Percentiles rank a stretch among this genome's conserved stretches.
Conservation (phyloP, 2,113 vertebrate genomes). For the Morone chrysops region DNA sequence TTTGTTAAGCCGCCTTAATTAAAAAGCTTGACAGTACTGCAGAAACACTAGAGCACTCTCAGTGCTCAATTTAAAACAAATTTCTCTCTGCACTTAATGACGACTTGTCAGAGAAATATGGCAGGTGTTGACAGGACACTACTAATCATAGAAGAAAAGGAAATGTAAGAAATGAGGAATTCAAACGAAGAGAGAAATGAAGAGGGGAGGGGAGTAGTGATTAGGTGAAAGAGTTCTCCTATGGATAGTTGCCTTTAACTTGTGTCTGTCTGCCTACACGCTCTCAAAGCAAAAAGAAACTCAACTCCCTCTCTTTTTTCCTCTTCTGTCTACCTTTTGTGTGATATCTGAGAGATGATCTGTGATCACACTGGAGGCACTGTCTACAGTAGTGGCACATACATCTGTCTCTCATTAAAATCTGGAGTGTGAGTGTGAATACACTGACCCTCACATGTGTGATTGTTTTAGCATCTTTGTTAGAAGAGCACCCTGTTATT, state of each 20-base stretch:
- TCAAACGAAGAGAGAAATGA: slow-evolving; percentile 42
- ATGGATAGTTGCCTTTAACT: slow-evolving; percentile 29
- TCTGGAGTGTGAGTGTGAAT: slow-evolving; percentile 19
- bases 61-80: slow-evolving; percentile 76
- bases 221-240: slow-evolving; percentile 11
- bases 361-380: slow-evolving; percentile 22
- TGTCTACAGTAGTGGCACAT: background rate
- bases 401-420: slow-evolving; percentile 55
- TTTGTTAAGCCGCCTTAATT: slow-evolving; percentile 76
- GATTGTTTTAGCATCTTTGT: slow-evolving; percentile 32
- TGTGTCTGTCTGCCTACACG: slow-evolving; percentile 3
- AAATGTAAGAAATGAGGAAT: slow-evolving; percentile 40
- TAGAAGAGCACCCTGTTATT: slow-evolving; percentile 22
- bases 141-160: slow-evolving; percentile 19
- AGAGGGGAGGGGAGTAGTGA: slow-evolving; percentile 1
- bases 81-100: slow-evolving; percentile 70
- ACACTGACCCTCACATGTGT: slow-evolving; percentile 43
- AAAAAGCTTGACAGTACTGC: slow-evolving; percentile 69
- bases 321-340: slow-evolving; percentile 3
- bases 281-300: slow-evolving; percentile 9
- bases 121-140: slow-evolving; percentile 62
- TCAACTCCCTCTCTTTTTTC: background rate
- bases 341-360: slow-evolving; percentile 28
- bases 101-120: slow-evolving; percentile 61
- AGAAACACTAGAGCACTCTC: slow-evolving; percentile 64